phyloP scores from a whole-genome alignment of 2,797 vertebrate genomes.

The Myotis planiceps region DNA sequence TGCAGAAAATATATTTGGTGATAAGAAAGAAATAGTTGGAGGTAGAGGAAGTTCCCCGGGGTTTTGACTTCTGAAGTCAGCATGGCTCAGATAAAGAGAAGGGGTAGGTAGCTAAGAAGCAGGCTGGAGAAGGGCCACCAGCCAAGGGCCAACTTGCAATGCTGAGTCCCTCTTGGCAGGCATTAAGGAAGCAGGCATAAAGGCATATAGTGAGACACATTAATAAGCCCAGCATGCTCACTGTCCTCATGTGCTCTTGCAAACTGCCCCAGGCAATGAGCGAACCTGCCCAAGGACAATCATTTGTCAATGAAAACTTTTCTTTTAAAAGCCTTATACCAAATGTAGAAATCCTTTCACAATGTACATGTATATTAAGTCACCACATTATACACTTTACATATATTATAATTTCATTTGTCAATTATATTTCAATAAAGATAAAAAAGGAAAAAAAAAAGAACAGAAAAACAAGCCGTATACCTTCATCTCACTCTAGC shows the following conservation, averaged over 20 bases:
- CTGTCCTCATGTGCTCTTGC: not conserved
- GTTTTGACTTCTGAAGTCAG: not conserved
- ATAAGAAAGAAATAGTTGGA: not conserved
- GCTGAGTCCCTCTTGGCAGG: not conserved
- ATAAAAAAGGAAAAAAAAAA: too few species aligned
- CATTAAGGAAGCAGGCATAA: not conserved
- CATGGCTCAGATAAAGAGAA: not conserved
- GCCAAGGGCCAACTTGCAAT: not conserved
- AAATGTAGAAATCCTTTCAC: too few species aligned
- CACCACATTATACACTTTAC: too few species aligned
- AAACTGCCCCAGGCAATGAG: conserved; percentile 19
- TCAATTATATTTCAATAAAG: too few species aligned
- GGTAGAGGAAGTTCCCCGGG: not conserved
- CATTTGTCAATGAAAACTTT: not conserved
- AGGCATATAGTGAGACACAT: not conserved
- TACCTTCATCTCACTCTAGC: not conserved
- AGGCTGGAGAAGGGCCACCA: not conserved
- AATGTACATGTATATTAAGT: too few species aligned
- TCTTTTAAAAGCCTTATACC: not conserved
- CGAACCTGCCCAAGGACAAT: conserved; percentile 39
- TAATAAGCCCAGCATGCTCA: not conserved
- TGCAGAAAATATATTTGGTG: not conserved
- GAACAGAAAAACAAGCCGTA: not conserved
- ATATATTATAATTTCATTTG: too few species aligned
- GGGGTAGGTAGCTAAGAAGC: not conserved